Conservation (phyloP, 2,113 vertebrate species). For the Micronycteris hirsuta region DNA sequence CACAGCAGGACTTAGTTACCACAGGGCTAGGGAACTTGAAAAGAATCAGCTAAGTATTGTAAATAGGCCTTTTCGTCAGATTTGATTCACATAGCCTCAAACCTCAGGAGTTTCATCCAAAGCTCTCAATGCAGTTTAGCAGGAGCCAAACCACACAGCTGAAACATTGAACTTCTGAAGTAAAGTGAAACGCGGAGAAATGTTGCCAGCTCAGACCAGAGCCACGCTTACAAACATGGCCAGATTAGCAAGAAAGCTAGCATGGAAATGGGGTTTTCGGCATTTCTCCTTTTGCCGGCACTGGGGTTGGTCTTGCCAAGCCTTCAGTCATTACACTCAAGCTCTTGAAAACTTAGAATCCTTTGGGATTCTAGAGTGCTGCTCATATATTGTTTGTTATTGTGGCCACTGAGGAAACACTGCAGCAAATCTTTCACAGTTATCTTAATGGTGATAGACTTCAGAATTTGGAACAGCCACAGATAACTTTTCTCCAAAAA, state of each 20-base stretch:
- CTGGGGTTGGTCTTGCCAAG: neutral
- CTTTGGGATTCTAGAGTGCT: neutral
- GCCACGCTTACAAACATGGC: slow-evolving; percentile 17
- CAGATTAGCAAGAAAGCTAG: slow-evolving; percentile 25
- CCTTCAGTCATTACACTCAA: slow-evolving; percentile 5
- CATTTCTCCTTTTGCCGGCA: neutral
- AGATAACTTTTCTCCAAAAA: slow-evolving; percentile 27
- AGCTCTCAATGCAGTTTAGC: neutral
- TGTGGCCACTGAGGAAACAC: neutral
- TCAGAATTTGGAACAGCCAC: neutral
- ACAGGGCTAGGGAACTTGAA: neutral
- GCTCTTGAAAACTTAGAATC: neutral
- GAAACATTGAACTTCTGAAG: slow-evolving; percentile 45
- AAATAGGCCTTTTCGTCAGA: slow-evolving; percentile 32
- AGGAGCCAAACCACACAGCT: slow-evolving; percentile 58
- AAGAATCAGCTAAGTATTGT: neutral
- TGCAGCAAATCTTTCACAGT: neutral
- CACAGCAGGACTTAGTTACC: neutral
- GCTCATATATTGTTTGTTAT: neutral
- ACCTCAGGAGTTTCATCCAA: slow-evolving; percentile 15
- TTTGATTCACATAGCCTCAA: slow-evolving; percentile 21
- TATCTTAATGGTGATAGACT: neutral
- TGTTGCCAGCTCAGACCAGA: slow-evolving; percentile 42
- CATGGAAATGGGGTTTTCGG: slow-evolving; percentile 15
- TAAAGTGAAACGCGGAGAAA: slow-evolving; percentile 50